These are phyloP conservation scores for Drosophila ambigua DNA, from an alignment of 1,140 invertebrate species.

Conservation along the genomic window DNA sequence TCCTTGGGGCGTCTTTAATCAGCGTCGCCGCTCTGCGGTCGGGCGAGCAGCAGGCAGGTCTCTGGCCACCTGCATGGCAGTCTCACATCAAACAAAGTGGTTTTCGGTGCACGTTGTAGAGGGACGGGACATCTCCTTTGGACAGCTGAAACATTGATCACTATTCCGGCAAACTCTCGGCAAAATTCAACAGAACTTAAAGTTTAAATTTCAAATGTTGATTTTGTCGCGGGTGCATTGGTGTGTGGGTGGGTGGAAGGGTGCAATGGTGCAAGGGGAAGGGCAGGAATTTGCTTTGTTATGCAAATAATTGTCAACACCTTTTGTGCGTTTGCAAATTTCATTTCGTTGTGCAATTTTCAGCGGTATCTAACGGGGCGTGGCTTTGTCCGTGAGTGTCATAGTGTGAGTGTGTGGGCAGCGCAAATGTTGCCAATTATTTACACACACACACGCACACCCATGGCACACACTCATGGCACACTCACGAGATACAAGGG, in stretches of 20 bases:
- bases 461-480: background rate
- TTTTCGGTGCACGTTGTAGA: background rate
- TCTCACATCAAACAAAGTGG: conserved; percentile 38
- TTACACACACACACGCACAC: conserved; percentile 46
- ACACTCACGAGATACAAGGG: background rate
- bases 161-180: background rate
- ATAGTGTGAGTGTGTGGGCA: conserved; percentile 48
- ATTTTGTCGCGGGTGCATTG: conserved; percentile 20
- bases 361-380: conserved; percentile 59
- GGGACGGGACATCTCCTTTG: background rate
- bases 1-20: conserved; percentile 61
- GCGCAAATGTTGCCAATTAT: conserved; percentile 73
- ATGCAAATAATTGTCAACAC: conserved; percentile 77
- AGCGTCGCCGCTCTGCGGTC: conserved; percentile 38
- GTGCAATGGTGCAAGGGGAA: no score
- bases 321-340: conserved; percentile 74
- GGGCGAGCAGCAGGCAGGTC: background rate
- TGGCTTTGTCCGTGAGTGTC: conserved; percentile 25
- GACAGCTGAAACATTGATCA: conserved; percentile 29
- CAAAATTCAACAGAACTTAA: conserved; percentile 47
- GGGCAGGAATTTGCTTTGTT: conserved; percentile 65
- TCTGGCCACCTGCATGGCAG: conserved; percentile 40
- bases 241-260: background rate
- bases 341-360: conserved; percentile 65
- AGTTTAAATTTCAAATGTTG: conserved; percentile 53